These are phyloP conservation scores for Gallinago media DNA, from an alignment of 2,113 vertebrate species.

Conservation along the genomic window DNA sequence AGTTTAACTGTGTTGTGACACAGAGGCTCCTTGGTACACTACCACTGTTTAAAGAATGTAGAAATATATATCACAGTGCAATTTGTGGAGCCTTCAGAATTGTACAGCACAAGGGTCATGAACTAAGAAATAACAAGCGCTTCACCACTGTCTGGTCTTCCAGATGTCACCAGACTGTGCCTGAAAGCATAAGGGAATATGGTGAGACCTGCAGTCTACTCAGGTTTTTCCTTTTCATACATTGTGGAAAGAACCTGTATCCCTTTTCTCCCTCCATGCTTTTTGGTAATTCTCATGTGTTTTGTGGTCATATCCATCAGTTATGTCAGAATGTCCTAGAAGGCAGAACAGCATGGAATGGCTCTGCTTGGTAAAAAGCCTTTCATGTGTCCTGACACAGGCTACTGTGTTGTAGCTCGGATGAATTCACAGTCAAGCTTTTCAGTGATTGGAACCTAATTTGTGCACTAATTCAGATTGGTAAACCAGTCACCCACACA, in stretches of 20 bases:
- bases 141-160: background rate
- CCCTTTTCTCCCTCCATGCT: background rate
- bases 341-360: background rate
- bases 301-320: background rate
- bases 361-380: background rate
- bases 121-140: background rate
- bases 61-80: background rate
- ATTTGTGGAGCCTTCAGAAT: background rate
- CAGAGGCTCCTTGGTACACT: background rate
- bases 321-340: background rate
- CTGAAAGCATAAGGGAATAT: background rate
- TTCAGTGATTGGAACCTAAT: fast-evolving
- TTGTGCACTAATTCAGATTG: background rate
- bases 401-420: background rate
- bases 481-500: background rate
- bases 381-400: background rate
- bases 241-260: background rate
- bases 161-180: background rate
- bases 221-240: background rate
- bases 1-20: background rate
- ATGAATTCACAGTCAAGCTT: background rate
- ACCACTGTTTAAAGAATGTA: background rate
- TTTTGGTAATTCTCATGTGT: background rate
- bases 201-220: background rate
- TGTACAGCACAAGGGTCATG: background rate